Conservation (phyloP, 2,113 vertebrate genomes). For the Caranx melampygus region DNA sequence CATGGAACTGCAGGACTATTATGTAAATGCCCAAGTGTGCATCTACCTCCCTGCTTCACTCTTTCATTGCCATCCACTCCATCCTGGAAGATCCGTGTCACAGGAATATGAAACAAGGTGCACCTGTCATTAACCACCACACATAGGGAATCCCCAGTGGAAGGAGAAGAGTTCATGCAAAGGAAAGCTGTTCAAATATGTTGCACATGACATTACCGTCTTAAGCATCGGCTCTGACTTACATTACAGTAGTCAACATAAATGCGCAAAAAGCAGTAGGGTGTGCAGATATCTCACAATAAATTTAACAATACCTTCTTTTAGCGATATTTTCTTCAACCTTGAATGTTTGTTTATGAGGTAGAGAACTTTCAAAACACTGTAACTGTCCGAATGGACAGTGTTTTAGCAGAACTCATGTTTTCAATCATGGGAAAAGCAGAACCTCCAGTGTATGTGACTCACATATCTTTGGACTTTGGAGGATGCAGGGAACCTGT, state of each 20-base stretch:
- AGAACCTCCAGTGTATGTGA: neutral
- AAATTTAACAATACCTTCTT: neutral
- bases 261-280: constrained; percentile 11
- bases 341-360: neutral
- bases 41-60: constrained; percentile 54
- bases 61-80: constrained; percentile 35
- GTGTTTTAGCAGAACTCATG: neutral
- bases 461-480: too few species aligned
- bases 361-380: neutral
- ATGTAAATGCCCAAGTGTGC: constrained; percentile 75
- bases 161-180: neutral
- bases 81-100: constrained; percentile 36
- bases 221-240: neutral
- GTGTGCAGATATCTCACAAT: neutral
- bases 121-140: constrained; percentile 46
- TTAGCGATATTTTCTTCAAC: too few species aligned
- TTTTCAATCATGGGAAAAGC: neutral
- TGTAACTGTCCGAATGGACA: neutral
- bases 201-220: neutral
- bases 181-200: neutral
- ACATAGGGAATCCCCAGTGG: constrained; percentile 2
- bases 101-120: constrained; percentile 45
- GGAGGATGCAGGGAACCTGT: neutral
- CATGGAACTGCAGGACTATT: constrained; percentile 80
- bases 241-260: neutral